Evolutionary conservation across 2,888 invertebrate species (phyloP), one percentile per base, ranked within the genome.

Genomic region (Clivina fossor): DNA sequence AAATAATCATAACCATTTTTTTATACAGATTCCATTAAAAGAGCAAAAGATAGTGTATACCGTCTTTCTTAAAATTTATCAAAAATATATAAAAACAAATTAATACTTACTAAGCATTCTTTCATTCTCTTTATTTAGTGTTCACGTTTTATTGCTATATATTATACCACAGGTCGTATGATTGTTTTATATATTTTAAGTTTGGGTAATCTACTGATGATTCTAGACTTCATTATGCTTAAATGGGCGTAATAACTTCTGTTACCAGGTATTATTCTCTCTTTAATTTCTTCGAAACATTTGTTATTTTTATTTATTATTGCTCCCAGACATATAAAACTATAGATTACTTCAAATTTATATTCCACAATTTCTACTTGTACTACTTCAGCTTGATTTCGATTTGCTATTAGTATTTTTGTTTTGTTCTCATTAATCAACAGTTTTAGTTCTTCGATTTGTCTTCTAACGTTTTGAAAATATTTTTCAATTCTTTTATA

Each of bases 81-180:
- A n/a, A n/a, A n/a, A n/a, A n/a, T n/a, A n/a, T n/a, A n/a, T n/a
- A n/a, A n/a, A n/a, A n/a, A n/a, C n/a, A n/a, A n/a, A n/a, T n/a
- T n/a, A n/a, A n/a, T n/a, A n/a, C n/a, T n/a, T n/a, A n/a, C n/a
- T n/a, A n/a, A 58, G 13, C 19, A 15, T 7, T 16, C 47, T 54
- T 38, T 57, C 47, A 11, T 51, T 33, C 24, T 11, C 26, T 41
- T 47, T 37, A 2, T 18, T 32, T 15, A 57, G n/a, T 18, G 44
- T 44, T 19, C 32, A 44, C 11, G 32, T 18, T 44, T 30, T 13
- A 44, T 32, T 44, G 32, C 22, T 33, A 5, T 47, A 47, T 16
- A 15, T 32, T 8, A n/a, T n/a, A 26, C 18, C 20, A 46, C 32
- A n/a, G 46, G 46, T 33, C 33, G 32, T n/a, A 47, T 47, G 15